Percentiles rank a stretch among this genome's conserved stretches.
Conservation (phyloP, 2,888 invertebrate genomes). For the Psococerastis gibbosa region DNA sequence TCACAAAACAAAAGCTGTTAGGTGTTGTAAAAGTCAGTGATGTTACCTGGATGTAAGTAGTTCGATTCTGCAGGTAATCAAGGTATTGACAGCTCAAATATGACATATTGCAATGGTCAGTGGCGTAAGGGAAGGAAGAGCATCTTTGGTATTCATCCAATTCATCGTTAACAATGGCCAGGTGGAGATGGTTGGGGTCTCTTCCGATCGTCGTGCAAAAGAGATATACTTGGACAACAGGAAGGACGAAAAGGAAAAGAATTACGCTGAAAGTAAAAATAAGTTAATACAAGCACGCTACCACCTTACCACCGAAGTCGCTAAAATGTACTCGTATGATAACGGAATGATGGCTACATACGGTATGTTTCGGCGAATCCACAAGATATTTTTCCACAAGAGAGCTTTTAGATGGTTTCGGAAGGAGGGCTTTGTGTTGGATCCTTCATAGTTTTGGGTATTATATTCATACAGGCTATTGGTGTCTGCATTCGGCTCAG, state of each 20-base stretch:
- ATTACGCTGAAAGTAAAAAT: constrained; percentile 22
- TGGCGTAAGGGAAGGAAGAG: no score
- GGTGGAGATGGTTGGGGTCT: constrained; percentile 23
- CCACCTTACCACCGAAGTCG: no score
- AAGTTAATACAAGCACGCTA: no score
- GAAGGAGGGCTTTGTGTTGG: constrained; percentile 3
- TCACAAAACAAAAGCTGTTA: no score
- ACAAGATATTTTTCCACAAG: constrained; percentile 19
- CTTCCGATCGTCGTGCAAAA: constrained; percentile 29
- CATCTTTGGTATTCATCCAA: constrained; percentile 11
- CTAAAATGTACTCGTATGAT: no score
- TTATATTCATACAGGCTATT: neutral
- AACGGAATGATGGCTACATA: constrained; percentile 13
- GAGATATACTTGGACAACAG: constrained; percentile 27
- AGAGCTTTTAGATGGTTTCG: constrained; percentile 17
- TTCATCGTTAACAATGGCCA: constrained; percentile 29
- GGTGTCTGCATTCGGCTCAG: neutral
- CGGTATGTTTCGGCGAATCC: constrained; percentile 20
- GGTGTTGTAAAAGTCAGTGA: no score
- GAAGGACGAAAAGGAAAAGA: constrained; percentile 28
- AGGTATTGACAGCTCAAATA: constrained; percentile 6
- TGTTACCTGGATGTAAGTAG: constrained; percentile 5
- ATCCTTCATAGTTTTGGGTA: constrained; percentile 3
- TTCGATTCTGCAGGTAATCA: constrained; percentile 2
- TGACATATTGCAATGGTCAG: neutral